These are phyloP conservation scores for Rhynchotus rufescens DNA, from an alignment of 2,797 vertebrate genomes.

Conservation along the genomic window DNA sequence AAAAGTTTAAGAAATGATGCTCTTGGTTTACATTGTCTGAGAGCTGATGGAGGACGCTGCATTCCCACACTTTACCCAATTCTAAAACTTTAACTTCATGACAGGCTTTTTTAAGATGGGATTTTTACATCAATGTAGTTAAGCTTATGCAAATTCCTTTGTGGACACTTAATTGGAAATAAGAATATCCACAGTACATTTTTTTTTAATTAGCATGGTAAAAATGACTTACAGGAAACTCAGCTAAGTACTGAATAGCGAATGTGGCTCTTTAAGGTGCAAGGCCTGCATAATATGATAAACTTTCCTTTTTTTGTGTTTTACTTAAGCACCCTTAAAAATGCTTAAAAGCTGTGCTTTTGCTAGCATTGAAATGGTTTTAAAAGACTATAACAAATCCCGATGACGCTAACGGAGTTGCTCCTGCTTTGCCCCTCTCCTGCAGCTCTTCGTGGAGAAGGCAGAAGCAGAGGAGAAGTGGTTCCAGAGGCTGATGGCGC, in stretches of 20 bases:
- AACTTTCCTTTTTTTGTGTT: background rate
- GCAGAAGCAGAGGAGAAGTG: slow-evolving; percentile 92
- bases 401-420: background rate
- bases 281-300: accelerated
- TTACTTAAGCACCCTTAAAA: background rate
- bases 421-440: background rate
- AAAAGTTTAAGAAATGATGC: background rate
- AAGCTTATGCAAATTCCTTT: background rate
- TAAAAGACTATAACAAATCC: accelerated
- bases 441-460: slow-evolving; percentile 92
- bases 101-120: background rate
- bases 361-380: accelerated
- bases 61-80: background rate
- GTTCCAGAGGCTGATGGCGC: slow-evolving; percentile 89
- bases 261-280: background rate
- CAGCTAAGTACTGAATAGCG: accelerated
- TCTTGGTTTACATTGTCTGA: background rate
- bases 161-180: background rate
- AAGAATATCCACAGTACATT: accelerated
- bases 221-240: background rate
- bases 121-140: background rate
- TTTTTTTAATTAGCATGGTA: background rate
- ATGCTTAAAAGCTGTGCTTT: background rate
- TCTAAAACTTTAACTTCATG: accelerated
- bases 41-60: background rate